phyloP scores from a whole-genome alignment of 1,140 invertebrate species.

The Asobara japonica region DNA sequence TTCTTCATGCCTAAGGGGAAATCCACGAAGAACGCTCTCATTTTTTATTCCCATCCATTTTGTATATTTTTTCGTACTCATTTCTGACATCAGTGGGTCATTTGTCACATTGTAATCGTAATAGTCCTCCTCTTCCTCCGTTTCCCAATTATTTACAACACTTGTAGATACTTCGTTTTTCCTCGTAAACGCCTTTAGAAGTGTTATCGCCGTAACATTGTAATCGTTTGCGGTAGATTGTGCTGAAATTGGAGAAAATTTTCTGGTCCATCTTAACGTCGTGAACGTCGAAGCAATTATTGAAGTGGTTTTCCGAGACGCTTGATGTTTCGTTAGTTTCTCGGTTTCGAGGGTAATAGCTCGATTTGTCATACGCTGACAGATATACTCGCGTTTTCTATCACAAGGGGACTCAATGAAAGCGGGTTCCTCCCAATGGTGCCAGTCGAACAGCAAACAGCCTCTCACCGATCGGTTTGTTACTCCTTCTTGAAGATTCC shows the following conservation, averaged over 20 bases:
- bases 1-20: background rate
- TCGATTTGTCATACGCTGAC: constrained; percentile 42
- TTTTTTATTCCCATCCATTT: background rate
- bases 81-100: background rate
- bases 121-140: background rate
- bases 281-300: background rate
- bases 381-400: constrained; percentile 63
- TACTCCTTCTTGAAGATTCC: constrained; percentile 6
- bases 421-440: constrained; percentile 51
- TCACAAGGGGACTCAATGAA: constrained; percentile 63
- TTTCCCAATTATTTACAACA: background rate
- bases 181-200: background rate
- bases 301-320: background rate
- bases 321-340: background rate
- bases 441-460: constrained; percentile 64
- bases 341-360: background rate
- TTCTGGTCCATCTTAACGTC: background rate
- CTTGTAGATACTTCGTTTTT: background rate
- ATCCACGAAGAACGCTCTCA: background rate
- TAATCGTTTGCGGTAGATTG: background rate
- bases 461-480: constrained; percentile 40
- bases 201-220: background rate
- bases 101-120: background rate
- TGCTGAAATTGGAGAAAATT: background rate
- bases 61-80: background rate